Conservation (phyloP, 2,113 vertebrate species). For the Isichthys henryi region DNA sequence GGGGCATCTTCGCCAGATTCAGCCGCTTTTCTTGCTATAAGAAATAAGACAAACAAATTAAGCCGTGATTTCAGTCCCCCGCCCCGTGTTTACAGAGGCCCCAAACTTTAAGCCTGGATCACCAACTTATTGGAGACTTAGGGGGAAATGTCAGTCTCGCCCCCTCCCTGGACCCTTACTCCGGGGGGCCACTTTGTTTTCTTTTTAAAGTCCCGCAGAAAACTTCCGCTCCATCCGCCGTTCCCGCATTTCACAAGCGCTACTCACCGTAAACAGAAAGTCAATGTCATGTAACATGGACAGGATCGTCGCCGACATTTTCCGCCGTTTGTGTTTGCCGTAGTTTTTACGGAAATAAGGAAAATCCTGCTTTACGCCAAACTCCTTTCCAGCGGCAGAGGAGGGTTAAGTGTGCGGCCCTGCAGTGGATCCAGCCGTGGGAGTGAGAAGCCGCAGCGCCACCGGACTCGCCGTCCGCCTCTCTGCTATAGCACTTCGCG, state of each 20-base stretch:
- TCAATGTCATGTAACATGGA: slow-evolving; percentile 93
- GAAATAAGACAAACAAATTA: not conserved
- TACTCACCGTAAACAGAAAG: slow-evolving; percentile 83
- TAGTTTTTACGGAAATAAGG: slow-evolving; percentile 55
- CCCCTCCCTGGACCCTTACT: not conserved
- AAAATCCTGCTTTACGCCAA: slow-evolving; percentile 46
- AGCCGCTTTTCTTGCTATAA: slow-evolving; percentile 78
- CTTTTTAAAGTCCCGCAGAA: not conserved
- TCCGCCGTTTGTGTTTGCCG: slow-evolving; percentile 50
- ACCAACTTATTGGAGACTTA: not conserved
- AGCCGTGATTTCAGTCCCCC: not conserved
- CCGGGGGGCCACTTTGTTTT: not conserved
- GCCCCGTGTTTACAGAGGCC: not conserved
- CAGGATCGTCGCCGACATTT: slow-evolving; percentile 83
- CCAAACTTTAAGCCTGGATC: not conserved
- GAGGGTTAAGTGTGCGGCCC: slow-evolving; percentile 7
- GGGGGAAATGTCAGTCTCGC: not conserved
- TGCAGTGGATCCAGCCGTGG: not conserved
- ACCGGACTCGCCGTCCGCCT: not conserved
- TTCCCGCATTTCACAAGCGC: not conserved
- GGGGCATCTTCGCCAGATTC: slow-evolving; percentile 74
- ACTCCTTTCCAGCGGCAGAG: slow-evolving; percentile 55
- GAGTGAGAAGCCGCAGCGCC: not conserved
- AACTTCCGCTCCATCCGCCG: not conserved
- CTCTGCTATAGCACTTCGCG: not conserved